Evolutionary conservation across 2,888 invertebrate species (phyloP), one percentile per base, ranked within the genome.

Genomic region (Latheticus oryzae): DNA sequence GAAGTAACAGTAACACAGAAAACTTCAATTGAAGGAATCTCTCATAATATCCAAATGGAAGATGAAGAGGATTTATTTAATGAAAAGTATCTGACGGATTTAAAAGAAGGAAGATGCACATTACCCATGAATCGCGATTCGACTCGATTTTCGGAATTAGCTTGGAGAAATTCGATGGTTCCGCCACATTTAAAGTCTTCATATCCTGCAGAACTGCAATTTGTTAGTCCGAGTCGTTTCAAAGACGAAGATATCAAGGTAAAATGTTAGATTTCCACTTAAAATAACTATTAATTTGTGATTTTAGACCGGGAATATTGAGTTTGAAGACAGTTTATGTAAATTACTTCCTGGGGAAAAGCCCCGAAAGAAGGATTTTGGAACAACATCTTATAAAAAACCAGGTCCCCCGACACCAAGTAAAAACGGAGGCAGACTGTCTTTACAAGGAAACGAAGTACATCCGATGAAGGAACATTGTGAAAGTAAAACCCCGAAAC

Each of bases 371-470:
- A 83, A 85, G 75, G 81, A 87, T 76, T 80, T 85, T 52, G 85
- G 85, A 59, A 85, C 88, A 75, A 91, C 88, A 0, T 87, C 89
- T 0, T 93, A 93, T 75, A 91, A 91, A 81, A 88, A 87, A 70
- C 93, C 93, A 0, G 93, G 93, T 0, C 93, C 92, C 33, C 93
- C 93, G 13, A 93, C 93, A 1, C 93, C 93, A 0, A 91, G 91
- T 78, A 93, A 91, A 79, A 88, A 91, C 74, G 90, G 90, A 5
- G 79, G 78, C 1, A 82, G 91, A 60, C 78, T 86, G 4, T 91
- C 91, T 0, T 83, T 87, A 35, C 87, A 87, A 76, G 75, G 76
- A 1, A 77, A 84, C 76, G 85, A 86, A 56, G 81, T 83, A 0
- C 83, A 83, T 62, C 75, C 83, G 0, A 74, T 88, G 17, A 82